Evolutionary conservation across 1,140 invertebrate genomes (phyloP), one percentile per base, ranked within the genome.

Genomic region (Nephotettix cincticeps): DNA sequence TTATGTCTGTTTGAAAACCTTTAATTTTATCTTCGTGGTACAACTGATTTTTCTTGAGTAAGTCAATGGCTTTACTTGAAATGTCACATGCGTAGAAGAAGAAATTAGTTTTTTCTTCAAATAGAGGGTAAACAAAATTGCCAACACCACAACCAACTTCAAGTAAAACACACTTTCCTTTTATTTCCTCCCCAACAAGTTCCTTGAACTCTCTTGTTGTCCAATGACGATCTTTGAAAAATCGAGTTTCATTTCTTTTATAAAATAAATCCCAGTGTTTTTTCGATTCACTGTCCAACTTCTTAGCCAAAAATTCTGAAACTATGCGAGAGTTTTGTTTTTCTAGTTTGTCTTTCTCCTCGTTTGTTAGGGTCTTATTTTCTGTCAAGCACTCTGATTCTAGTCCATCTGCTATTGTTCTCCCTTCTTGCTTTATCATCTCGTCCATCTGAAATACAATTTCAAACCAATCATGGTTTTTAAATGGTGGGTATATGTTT

Each of bases 181-280:
- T 79, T 3, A 82, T 80, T 40, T 80, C 79, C 67, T 81, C 61
- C 58, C 78, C 77, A 19, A 84, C 68, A 17, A 99, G 82, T 80
- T 99, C 96, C 74, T 89, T 79, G 83, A 99, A 98, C 82, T 99
- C 98, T 77, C 94, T 84, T 67, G 89, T 93, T 1, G 95, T 98
- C 98, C 98, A 99, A 80, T 99, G 95, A 21, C 98, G 86, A 82
- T 99, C 96, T 83, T 96, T 96, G 79, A 99, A 99, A 79, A 99
- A 99, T 75, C 90, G 85, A 0, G 87, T 91, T 75, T 92, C 90
- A 79, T 97, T 96, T 72, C 95, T 83, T 82, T 99, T 98, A 79
- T 99, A 99, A 82, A 99, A 99, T 58, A 97, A 83, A 82, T 99
- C 97, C 98, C 98, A 99, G 80, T 99, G 90, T 74, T 94, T 93